A percentile compares a stretch with the other conserved stretches of the same genome.
These are phyloP conservation scores for Metopolophium dirhodum DNA, from an alignment of 1,140 invertebrate genomes.

Conservation along the genomic window DNA sequence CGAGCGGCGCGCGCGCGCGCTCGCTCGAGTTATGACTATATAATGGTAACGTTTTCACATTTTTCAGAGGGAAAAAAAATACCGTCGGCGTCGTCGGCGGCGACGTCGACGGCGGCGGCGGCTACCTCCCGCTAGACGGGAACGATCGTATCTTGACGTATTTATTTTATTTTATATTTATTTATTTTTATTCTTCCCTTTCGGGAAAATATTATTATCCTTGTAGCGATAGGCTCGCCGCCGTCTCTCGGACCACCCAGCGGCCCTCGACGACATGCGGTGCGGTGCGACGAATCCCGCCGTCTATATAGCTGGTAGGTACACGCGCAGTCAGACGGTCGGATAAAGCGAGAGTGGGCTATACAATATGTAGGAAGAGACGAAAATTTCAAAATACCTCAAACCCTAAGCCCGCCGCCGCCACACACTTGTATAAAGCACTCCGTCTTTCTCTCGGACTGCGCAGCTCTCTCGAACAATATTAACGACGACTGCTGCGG, in stretches of 20 bases:
- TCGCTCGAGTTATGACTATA: not conserved
- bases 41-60: conserved; percentile 32
- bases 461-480: not conserved
- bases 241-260: conserved; percentile 4
- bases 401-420: not conserved
- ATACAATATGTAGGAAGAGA: not conserved
- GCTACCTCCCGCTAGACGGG: not conserved
- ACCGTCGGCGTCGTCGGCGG: not conserved
- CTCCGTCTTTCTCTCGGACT: not conserved
- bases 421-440: not conserved
- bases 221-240: not conserved
- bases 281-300: not conserved
- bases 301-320: not conserved
- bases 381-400: not conserved
- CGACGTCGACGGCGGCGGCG: not conserved
- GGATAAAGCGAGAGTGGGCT: not conserved
- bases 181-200: conserved; percentile 2
- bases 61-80: conserved; percentile 14
- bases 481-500: not conserved
- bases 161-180: conserved; percentile 37
- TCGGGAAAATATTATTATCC: not conserved
- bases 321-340: not conserved
- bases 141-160: conserved; percentile 26
- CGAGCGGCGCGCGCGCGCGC: not conserved
- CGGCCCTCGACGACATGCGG: not conserved